Evolutionary conservation across 2,797 vertebrate genomes (phyloP), one percentile per base, ranked within the genome.

Genomic region (Neomorphus geoffroyi): DNA sequence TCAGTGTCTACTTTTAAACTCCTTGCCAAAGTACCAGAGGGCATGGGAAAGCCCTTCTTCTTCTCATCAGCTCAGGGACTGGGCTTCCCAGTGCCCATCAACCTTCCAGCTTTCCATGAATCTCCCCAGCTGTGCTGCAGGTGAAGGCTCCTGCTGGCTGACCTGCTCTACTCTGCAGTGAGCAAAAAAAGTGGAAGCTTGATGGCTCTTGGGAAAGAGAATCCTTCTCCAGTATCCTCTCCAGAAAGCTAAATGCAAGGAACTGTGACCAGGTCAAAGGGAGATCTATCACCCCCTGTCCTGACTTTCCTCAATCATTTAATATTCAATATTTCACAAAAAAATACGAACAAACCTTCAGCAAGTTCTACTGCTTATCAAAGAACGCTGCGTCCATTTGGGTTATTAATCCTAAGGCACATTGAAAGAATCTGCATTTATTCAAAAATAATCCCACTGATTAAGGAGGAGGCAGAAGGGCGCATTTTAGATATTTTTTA

Each of bases 1-100:
- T 56, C 28, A 6, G 10, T 23, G 17, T 51, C 37, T 81, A 11
- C 26, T 28, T 50, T 73, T 70, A 62, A 80, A 61, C 3, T 66
- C 39, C 14, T n/a, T 56, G 17, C 30, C 17, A 39, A n/a, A 0
- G 0, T 28, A 35, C 6, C 33, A 84, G 54, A 58, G 19, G 9
- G 39, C 56, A 69, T 0, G 1, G 51, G 10, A 62, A 84, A 87
- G 24, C 3, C 27, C 18, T 10, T 70, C 39, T 61, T 58, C 18
- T 66, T 64, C 88, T 45, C 71, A 46, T 28, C 45, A 54, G 30
- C 18, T 51, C 58, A 53, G 18, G 12, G 23, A 11, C 50, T 57
- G 39, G 35, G 19, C n/a, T 88, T 77, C 26, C 19, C 15, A 10
- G 21, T 18, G 33, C 32, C 19, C 33, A 7, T 37, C 27, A 70